A percentile compares a stretch with the other conserved stretches of the same genome.
Evolutionary conservation across 2,113 vertebrate species (phyloP).

Genomic region (Cephalopterus ornatus): DNA sequence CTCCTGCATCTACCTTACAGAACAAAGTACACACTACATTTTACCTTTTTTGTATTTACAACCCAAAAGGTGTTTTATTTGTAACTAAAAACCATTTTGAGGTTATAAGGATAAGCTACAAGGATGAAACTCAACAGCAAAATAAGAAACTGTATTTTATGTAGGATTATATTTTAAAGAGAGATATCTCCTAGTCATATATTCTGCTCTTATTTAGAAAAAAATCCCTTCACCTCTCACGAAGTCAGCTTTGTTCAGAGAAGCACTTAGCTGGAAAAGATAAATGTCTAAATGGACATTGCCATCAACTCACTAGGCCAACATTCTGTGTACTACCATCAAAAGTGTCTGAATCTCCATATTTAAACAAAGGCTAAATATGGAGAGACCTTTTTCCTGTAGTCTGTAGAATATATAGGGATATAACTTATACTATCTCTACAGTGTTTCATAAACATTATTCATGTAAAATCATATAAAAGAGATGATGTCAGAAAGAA

Average conservation of each 20-base stretch:
- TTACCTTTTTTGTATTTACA: background rate
- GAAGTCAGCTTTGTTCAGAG: background rate
- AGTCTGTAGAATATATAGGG: background rate
- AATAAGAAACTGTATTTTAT: background rate
- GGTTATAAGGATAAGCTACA: background rate
- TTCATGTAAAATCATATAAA: background rate
- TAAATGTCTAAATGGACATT: background rate
- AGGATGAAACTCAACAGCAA: background rate
- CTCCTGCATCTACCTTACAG: background rate
- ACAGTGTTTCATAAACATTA: background rate
- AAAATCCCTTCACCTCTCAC: background rate
- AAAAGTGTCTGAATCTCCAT: background rate
- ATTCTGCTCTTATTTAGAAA: background rate
- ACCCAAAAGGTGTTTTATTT: background rate
- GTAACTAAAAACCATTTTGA: background rate
- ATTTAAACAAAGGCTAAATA: background rate
- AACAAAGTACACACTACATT: background rate
- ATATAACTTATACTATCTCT: background rate
- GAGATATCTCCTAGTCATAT: background rate
- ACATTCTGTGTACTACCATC: background rate
- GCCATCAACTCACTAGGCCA: background rate
- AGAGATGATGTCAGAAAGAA: background rate
- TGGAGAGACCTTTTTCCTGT: background rate
- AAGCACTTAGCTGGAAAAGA: background rate
- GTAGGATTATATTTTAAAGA: background rate